A percentile compares a stretch with the other conserved stretches of the same genome.
Evolutionary conservation across 1,140 invertebrate genomes (phyloP).

Genomic region (Cryptotermes secundus): DNA sequence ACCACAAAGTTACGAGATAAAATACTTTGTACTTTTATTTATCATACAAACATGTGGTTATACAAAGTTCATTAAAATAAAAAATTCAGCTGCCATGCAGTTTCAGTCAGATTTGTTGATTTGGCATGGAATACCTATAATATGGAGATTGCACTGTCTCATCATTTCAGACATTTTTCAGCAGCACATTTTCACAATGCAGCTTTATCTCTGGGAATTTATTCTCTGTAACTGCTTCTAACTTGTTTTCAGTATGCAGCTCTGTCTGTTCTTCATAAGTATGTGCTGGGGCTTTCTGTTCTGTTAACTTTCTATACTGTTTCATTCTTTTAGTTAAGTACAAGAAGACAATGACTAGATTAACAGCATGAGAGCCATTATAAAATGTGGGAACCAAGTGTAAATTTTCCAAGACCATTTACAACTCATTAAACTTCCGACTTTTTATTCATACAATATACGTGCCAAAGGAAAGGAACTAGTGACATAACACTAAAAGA

Average conservation of each 20-base stretch:
- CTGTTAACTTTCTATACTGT: background rate
- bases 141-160: too few species aligned
- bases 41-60: too few species aligned
- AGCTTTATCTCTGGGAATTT: too few species aligned
- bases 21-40: too few species aligned
- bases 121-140: too few species aligned
- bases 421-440: background rate
- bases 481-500: background rate
- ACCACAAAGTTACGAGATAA: too few species aligned
- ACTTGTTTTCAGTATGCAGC: background rate
- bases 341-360: background rate
- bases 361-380: background rate
- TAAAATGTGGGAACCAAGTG: background rate
- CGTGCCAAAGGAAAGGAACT: background rate
- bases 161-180: background rate
- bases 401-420: background rate
- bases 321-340: slow-evolving; percentile 4
- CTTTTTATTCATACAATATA: background rate
- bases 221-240: too few species aligned
- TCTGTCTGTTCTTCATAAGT: background rate
- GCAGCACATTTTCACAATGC: too few species aligned
- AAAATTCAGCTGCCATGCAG: too few species aligned
- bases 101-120: too few species aligned
- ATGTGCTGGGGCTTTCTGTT: background rate
- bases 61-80: too few species aligned